Evolutionary conservation across 2,113 vertebrate genomes (phyloP).

Genomic region (Anoura caudifer): DNA sequence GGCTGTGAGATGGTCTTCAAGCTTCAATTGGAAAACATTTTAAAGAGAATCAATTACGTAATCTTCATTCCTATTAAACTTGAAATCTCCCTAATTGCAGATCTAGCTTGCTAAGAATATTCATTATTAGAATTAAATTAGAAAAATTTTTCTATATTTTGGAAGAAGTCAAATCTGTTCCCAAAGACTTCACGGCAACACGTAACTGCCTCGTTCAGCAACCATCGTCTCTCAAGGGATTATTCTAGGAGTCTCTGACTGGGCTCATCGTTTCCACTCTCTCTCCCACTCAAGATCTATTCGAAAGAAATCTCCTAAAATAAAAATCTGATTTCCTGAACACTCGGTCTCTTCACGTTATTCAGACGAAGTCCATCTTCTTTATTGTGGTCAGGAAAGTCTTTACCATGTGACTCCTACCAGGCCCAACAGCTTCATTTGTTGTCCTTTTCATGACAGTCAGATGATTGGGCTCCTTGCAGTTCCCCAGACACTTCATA

Average conservation of each 20-base stretch:
- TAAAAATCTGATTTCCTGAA: not conserved
- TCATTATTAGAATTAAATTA: constrained; percentile 50
- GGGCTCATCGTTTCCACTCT: not conserved
- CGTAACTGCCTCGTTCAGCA: not conserved
- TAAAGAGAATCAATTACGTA: constrained; percentile 22
- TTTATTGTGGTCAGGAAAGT: not conserved
- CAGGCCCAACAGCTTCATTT: not conserved
- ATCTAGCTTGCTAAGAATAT: constrained; percentile 39
- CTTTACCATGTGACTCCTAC: not conserved
- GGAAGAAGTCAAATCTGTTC: constrained; percentile 31
- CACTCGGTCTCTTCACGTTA: not conserved
- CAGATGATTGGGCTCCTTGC: not conserved
- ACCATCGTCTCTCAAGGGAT: not conserved
- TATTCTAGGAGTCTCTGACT: not conserved
- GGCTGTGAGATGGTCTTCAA: constrained; percentile 9
- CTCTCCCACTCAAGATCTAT: not conserved
- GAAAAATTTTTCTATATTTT: not conserved
- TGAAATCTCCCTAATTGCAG: constrained; percentile 38
- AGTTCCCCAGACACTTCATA: not conserved
- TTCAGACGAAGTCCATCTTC: not conserved
- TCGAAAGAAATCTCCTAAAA: not conserved
- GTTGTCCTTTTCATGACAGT: not conserved
- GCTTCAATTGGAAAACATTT: constrained; percentile 34
- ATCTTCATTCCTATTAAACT: constrained; percentile 51
- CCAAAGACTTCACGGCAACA: not conserved